Evolutionary conservation across 2,797 vertebrate genomes (phyloP), one percentile per base, ranked within the genome.

Genomic region (Dendrocincla fuliginosa): DNA sequence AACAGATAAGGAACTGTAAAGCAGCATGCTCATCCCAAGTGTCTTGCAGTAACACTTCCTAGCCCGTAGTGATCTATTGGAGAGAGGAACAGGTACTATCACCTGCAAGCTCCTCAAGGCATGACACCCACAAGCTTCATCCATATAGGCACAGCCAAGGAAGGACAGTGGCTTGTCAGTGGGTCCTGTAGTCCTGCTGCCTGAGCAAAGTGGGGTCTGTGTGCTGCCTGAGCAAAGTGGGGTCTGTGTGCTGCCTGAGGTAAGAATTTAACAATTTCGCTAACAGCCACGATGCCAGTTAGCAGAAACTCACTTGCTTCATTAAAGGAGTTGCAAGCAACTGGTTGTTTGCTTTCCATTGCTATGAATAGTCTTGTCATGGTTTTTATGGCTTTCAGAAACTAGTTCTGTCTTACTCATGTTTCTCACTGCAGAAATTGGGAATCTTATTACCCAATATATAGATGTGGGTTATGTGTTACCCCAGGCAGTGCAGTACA

Each of bases 371-470:
- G 3, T 35, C 24, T 63, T n/a, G 28, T 16, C 6, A 4, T 22
- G 35, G 32, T 5, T 79, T 82, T 88, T 55, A 42, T 28, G 44
- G 24, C 46, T 88, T 77, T 78, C 73, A 79, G 52, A 63, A 63
- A 23, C 10, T 44, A 67, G 28, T 9, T 68, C 33, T 73, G 5
- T 35, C 52, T 76, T 63, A 28, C 4, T 28, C 0, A 0, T 32
- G 32, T 68, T 90, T 78, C 39, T 64, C 14, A 32, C 6, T 16
- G 33, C n/a, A 82, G 53, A 82, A 84, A 71, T 11, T 5, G 3
- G 5, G 32, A 42, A 27, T 75, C 33, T 47, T 0, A 0, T 41
- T 59, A 19, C 6, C 18, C 20, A 14, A 1, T 7, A 6, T 9
- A 24, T 6, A 60, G 65, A 15, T 20, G 10, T 24, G 12, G 24